Conservation (phyloP, 2,113 vertebrate species). For the Sprattus sprattus region DNA sequence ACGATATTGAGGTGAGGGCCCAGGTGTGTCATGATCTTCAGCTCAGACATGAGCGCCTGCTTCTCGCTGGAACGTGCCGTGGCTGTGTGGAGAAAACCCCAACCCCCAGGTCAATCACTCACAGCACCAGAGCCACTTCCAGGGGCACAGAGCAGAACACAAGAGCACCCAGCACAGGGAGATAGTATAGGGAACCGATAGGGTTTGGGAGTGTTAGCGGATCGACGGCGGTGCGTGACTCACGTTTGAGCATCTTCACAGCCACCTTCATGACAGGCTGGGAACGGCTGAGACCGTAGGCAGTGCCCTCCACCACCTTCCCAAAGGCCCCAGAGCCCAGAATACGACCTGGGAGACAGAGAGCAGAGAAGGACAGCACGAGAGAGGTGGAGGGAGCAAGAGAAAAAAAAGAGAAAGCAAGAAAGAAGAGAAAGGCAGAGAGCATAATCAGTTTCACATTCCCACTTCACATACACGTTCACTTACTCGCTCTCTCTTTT, state of each 20-base stretch:
- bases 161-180: no score
- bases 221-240: conserved; percentile 56
- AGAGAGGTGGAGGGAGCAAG: neutral
- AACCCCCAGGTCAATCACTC: no score
- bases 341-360: conserved; percentile 80
- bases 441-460: neutral
- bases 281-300: conserved; percentile 92
- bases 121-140: no score
- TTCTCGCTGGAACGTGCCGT: conserved; percentile 98
- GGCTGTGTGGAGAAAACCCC: conserved; percentile 64
- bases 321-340: conserved; percentile 96
- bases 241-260: conserved; percentile 98
- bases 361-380: neutral
- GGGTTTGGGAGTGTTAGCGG: neutral
- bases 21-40: conserved; percentile 99
- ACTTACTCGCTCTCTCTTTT: no score
- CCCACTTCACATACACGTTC: neutral
- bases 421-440: neutral
- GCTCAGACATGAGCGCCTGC: conserved; percentile 97
- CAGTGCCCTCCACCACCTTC: conserved; percentile 97
- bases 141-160: no score
- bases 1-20: conserved; percentile 97
- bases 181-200: no score
- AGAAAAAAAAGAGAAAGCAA: conserved; percentile 12
- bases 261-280: conserved; percentile 98